Base-by-base conservation (phyloP, 2,888 invertebrate species). In the Dione vanillae region DNA sequence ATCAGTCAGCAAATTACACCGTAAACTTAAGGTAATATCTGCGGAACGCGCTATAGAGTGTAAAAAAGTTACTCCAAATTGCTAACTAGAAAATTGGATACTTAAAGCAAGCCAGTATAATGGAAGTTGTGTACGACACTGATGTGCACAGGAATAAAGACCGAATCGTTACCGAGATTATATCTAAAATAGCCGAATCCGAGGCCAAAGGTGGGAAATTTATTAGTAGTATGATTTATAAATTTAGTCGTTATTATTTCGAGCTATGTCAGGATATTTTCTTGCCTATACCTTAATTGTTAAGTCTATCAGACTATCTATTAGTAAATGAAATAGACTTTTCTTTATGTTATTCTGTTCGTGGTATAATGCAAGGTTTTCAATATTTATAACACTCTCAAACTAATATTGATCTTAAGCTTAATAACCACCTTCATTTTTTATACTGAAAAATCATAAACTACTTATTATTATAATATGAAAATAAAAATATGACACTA, bases 21-120 rank as follows among this genome's bases (percentile, higher is more conserved):
- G 64, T 67, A 56, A 70, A 67, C 67, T 56, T 59, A 20, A 49
- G 12, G 56, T 41, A 67, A 58, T n/a, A 54, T 56, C 47, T 54
- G 40, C n/a, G 11, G 37, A 64, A 64, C 59, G 49, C 45, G 27
- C 19, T 49, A 37, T 35, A 67, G 19, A 54, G 47, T 56, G 14
- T 69, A 66, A 58, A 66, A 71, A 66, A 58, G 41, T 56, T 62
- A 64, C 35, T n/a, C 19, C 20, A 64, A 70, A 73, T 70, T 59
- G 73, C 66, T 68, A 69, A 70, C 73, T 74, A 69, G 70, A 69
- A 67, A 74, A 73, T 69, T 69, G 70, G 64, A 65, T 67, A 71
- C 67, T 70, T 66, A 69, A 68, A 62, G 68, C 47, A 56, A 37
- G 66, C 58, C 49, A 62, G 54, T 58, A 67, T 54, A 43, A 65